Evolutionary conservation across 2,113 vertebrate genomes (phyloP).

Genomic region (Phoenicopterus ruber): DNA sequence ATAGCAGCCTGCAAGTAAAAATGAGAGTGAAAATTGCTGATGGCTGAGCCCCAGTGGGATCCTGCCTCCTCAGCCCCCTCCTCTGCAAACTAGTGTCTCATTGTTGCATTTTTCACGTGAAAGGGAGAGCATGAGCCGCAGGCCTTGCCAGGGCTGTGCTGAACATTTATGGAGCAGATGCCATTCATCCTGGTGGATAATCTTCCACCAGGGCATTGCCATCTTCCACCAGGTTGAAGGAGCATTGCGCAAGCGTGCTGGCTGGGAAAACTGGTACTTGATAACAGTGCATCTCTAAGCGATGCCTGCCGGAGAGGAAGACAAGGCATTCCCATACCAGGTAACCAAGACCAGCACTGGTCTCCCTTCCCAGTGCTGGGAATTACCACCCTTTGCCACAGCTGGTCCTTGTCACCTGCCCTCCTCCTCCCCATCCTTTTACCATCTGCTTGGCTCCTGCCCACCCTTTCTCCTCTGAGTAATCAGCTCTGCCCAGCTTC

Average conservation of each 20-base stretch:
- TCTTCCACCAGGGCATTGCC: too few relatives aligned
- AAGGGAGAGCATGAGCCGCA: accelerated
- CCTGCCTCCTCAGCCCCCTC: neutral
- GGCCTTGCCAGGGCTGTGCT: neutral
- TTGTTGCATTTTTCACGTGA: neutral
- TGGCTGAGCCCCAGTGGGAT: neutral
- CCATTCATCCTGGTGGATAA: conserved; percentile 87
- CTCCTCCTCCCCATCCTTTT: neutral
- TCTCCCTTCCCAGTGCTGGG: neutral
- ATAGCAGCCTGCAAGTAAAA: neutral
- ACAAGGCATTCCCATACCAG: neutral
- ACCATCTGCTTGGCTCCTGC: neutral
- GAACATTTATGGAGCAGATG: conserved; percentile 80
- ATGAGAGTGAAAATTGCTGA: neutral
- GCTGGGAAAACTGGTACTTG: conserved; percentile 86
- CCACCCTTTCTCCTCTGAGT: neutral
- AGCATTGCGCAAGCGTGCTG: conserved; percentile 80
- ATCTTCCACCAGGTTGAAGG: conserved; percentile 83
- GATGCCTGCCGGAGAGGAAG: conserved; percentile 64
- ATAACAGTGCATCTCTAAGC: conserved; percentile 80
- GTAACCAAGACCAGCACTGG: neutral
- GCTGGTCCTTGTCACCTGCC: neutral
- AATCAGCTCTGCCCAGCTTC: neutral
- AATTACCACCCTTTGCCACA: neutral
- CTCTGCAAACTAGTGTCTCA: neutral